Conservation (phyloP, 2,888 invertebrate species). For the Agelastica alni region DNA sequence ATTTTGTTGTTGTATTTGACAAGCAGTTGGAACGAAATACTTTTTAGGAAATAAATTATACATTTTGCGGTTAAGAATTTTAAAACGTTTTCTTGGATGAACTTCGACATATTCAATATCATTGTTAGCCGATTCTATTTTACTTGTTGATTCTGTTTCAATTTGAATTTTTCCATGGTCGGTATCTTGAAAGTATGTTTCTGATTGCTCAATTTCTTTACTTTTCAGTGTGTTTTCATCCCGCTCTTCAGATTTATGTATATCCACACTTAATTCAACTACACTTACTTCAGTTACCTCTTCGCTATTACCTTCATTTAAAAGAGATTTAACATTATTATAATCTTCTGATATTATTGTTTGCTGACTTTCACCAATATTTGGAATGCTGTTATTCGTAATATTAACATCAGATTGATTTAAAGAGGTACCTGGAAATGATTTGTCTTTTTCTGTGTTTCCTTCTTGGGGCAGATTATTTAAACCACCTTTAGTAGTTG, state of each 20-base stretch:
- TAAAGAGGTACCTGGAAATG: slow-evolving; percentile 29
- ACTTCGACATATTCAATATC: slow-evolving; percentile 5
- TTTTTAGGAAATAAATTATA: too few relatives aligned
- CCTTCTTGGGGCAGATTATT: background rate
- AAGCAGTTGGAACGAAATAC: too few relatives aligned
- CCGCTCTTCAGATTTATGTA: slow-evolving; percentile 29
- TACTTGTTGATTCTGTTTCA: too few relatives aligned
- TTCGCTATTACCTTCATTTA: slow-evolving; percentile 9
- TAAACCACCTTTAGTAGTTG: too few relatives aligned
- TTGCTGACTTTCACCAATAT: slow-evolving; percentile 22
- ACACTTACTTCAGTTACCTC: slow-evolving; percentile 35
- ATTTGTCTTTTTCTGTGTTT: slow-evolving; percentile 1
- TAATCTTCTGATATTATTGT: background rate
- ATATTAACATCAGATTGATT: slow-evolving; percentile 24
- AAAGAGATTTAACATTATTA: background rate
- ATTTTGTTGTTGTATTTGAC: background rate
- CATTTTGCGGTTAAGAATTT: too few relatives aligned
- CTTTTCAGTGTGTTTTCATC: slow-evolving; percentile 2
- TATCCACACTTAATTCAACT: slow-evolving; percentile 38
- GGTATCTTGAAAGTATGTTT: background rate
- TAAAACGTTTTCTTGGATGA: slow-evolving; percentile 1
- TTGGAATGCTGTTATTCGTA: slow-evolving; percentile 20
- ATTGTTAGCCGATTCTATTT: background rate
- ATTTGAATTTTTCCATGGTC: slow-evolving; percentile 9
- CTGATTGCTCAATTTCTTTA: background rate